Conservation (phyloP, 2,797 vertebrate species). For the Percopsis omiscomaycus region DNA sequence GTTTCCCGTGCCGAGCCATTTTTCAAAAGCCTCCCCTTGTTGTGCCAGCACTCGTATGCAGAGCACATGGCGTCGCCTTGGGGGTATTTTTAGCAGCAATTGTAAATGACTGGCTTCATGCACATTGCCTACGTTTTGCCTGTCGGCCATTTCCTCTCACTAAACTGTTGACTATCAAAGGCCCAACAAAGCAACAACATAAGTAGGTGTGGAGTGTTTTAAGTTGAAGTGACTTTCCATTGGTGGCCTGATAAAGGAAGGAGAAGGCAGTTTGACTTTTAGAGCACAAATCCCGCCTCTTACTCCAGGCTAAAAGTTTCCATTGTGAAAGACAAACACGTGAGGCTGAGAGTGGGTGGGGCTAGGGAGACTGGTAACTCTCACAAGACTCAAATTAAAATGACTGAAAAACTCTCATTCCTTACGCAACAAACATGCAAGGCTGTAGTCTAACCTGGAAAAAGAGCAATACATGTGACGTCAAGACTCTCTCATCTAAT, state of each 20-base stretch:
- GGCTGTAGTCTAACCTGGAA: neutral
- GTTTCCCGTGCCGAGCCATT: slow-evolving; percentile 37
- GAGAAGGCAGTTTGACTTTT: slow-evolving; percentile 35
- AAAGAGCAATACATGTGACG: slow-evolving; percentile 38
- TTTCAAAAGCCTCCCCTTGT: slow-evolving; percentile 25
- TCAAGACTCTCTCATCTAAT: slow-evolving; percentile 35
- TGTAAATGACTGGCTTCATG: slow-evolving; percentile 58
- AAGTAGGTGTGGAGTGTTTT: slow-evolving; percentile 47
- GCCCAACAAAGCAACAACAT: slow-evolving; percentile 38
- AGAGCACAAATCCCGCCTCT: slow-evolving; percentile 65
- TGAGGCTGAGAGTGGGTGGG: slow-evolving; percentile 65
- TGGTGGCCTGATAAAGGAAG: slow-evolving; percentile 72
- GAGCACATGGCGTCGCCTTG: slow-evolving; percentile 60
- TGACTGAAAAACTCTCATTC: slow-evolving; percentile 23
- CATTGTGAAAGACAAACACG: slow-evolving; percentile 79
- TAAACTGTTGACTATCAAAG: slow-evolving; percentile 45
- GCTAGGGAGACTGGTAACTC: slow-evolving; percentile 57
- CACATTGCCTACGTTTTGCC: slow-evolving; percentile 29
- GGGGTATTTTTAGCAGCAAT: slow-evolving; percentile 77
- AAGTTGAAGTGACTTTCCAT: slow-evolving; percentile 67
- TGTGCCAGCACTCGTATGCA: slow-evolving; percentile 64
- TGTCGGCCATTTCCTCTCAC: slow-evolving; percentile 47
- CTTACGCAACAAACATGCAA: slow-evolving; percentile 9
- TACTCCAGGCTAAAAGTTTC: slow-evolving; percentile 81
- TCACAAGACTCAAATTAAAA: slow-evolving; percentile 59